Percentiles rank a stretch among this genome's conserved stretches.
phyloP scores from a whole-genome alignment of 2,113 vertebrate species.

The Halcyon senegalensis region DNA sequence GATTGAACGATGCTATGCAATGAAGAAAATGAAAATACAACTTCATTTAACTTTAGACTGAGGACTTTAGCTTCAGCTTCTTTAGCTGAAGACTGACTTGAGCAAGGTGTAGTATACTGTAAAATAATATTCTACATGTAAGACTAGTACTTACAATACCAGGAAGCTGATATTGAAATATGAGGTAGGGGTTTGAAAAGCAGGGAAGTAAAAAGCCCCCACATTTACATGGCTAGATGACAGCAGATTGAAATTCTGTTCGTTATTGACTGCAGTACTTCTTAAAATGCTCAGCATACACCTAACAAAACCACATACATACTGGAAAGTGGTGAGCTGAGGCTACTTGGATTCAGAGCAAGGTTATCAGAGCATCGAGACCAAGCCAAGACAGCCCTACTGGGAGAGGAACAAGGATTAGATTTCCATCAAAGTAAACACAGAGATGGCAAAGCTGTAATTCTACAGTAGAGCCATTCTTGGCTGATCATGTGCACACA shows the following conservation, averaged over 20 bases:
- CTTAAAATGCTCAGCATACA: conserved; percentile 27
- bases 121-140: not conserved
- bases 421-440: not conserved
- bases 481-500: not conserved
- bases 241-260: conserved; percentile 48
- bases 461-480: not conserved
- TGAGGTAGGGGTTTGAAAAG: not conserved
- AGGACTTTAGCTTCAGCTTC: not conserved
- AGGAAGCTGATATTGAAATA: not conserved
- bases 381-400: not conserved
- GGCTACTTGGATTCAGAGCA: not conserved
- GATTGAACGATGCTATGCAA: not conserved
- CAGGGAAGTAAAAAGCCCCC: not conserved
- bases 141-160: not conserved
- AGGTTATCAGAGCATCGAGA: not conserved
- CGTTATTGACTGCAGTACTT: conserved; percentile 47
- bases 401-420: not conserved
- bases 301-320: not conserved
- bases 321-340: not conserved
- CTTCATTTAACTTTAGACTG: not conserved
- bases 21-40: not conserved
- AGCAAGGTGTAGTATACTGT: not conserved
- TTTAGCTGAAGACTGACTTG: not conserved
- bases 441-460: not conserved
- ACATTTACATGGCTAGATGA: not conserved